phyloP scores from a whole-genome alignment of 2,113 vertebrate genomes.

The Colistium nudipinnis region DNA sequence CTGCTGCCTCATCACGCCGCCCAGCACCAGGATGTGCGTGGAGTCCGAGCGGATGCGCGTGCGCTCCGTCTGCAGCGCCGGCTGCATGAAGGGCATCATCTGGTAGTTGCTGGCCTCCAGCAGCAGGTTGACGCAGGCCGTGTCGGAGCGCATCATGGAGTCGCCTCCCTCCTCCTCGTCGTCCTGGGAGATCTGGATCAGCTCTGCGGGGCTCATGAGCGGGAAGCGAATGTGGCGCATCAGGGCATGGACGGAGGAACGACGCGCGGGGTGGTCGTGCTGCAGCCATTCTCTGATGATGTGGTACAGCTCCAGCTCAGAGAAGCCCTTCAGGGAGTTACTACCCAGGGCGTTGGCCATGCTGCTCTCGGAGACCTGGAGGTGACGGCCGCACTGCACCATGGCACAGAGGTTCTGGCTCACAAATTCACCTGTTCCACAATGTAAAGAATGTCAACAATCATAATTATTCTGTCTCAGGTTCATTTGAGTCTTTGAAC shows the following conservation, averaged over 20 bases:
- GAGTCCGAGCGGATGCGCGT: conserved; percentile 82
- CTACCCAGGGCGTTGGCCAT: conserved; percentile 76
- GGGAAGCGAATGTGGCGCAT: conserved; percentile 85
- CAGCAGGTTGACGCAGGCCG: conserved; percentile 84
- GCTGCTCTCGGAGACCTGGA: conserved; percentile 76
- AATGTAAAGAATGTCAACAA: not conserved
- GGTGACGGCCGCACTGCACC: conserved; percentile 67
- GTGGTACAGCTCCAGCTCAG: conserved; percentile 83
- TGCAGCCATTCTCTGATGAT: conserved; percentile 79
- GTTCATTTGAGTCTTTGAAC: too few relatives aligned
- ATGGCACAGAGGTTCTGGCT: conserved; percentile 77
- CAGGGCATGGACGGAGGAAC: conserved; percentile 64
- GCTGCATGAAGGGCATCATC: conserved; percentile 87
- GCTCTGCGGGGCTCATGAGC: conserved; percentile 81
- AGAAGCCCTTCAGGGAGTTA: conserved; percentile 77
- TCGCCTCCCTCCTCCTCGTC: conserved; percentile 67
- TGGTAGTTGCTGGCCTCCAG: conserved; percentile 88
- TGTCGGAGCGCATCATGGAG: conserved; percentile 79
- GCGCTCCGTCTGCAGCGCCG: conserved; percentile 81
- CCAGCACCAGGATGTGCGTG: conserved; percentile 81
- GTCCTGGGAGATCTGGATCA: conserved; percentile 84
- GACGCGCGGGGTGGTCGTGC: conserved; percentile 62
- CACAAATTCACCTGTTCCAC: conserved; percentile 73
- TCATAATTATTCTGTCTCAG: too few relatives aligned
- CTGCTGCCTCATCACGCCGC: conserved; percentile 86